phyloP scores from a whole-genome alignment of 2,888 invertebrate species.

The Gryllus longicercus region DNA sequence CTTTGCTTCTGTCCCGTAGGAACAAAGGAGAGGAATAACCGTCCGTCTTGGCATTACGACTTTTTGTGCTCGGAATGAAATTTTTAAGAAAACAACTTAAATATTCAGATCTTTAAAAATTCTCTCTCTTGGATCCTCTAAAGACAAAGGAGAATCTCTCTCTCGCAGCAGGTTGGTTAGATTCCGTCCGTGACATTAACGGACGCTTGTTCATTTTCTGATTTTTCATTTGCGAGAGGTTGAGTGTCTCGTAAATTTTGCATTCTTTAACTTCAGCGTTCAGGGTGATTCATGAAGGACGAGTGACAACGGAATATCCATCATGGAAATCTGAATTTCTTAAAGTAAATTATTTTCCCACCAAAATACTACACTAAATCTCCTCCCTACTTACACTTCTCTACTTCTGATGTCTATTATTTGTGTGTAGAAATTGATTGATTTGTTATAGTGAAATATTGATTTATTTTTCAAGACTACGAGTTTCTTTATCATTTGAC shows the following conservation, averaged over 20 bases:
- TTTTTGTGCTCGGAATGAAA: constrained; percentile 21
- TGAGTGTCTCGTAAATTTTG: too few species aligned
- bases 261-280: too few species aligned
- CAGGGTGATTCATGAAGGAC: too few species aligned
- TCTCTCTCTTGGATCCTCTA: neutral
- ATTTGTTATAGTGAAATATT: too few species aligned
- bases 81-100: constrained; percentile 2
- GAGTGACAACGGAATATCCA: neutral
- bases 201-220: neutral
- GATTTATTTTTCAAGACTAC: too few species aligned
- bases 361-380: too few species aligned
- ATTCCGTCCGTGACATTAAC: neutral
- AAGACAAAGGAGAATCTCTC: neutral
- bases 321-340: neutral
- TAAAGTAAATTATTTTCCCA: neutral
- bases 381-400: too few species aligned
- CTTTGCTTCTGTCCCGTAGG: neutral
- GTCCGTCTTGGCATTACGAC: constrained; percentile 22
- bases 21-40: neutral
- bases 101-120: constrained; percentile 7
- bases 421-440: too few species aligned
- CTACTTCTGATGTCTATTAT: too few species aligned
- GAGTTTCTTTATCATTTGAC: too few species aligned
- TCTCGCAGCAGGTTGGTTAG: neutral
- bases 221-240: neutral